Base-by-base conservation (phyloP, 2,888 invertebrate genomes). In the Drosophila fulvimacula region DNA sequence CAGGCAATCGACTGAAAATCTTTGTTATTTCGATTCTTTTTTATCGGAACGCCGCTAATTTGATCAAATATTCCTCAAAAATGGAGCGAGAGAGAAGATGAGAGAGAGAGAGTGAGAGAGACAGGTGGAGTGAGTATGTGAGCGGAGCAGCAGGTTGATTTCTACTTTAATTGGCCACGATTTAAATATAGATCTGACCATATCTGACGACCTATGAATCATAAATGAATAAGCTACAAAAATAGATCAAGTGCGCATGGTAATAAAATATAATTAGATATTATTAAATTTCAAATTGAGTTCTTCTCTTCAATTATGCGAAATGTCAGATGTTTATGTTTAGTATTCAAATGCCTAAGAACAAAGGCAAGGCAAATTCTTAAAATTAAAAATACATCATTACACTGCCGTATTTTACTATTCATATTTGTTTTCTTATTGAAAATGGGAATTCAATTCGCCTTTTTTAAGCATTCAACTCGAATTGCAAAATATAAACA, bases 11-110 rank as follows among this genome's bases (percentile, higher is more conserved):
- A 56, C 53, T 58, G 17, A 24, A 42, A 42, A 63, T 68, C 42
- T 59, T 69, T 76, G 61, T 79, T 74, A 78, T 67, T 79, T 75
- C 79, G 59, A 75, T 71, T 79, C 42, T 60, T 69, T 69, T 79
- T 75, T 68, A 79, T 71, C 76, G 34, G 53, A 67, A 48, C 32
- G 39, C 36, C 61, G 51, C 68, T 72, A 72, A 79, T 77, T 77
- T 68, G 60, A 75, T 79, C 68, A 75, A 77, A 78, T 79, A 78
- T 74, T 66, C 75, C 78, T 10, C 2, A 10, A 5, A 60, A 57
- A 59, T 42, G 36, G 11, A 38, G 21, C 1, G 15, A 51, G 15
- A 6, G 10, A 36, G n/a, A 46, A 1, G 10, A n/a, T n/a, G 30
- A 15, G 27, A n/a, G 17, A 4, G 10, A 17, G 46, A 0, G 24